These are phyloP conservation scores for Sphaerophoria rueppellii DNA, from an alignment of 2,888 invertebrate genomes.

Conservation along the genomic window DNA sequence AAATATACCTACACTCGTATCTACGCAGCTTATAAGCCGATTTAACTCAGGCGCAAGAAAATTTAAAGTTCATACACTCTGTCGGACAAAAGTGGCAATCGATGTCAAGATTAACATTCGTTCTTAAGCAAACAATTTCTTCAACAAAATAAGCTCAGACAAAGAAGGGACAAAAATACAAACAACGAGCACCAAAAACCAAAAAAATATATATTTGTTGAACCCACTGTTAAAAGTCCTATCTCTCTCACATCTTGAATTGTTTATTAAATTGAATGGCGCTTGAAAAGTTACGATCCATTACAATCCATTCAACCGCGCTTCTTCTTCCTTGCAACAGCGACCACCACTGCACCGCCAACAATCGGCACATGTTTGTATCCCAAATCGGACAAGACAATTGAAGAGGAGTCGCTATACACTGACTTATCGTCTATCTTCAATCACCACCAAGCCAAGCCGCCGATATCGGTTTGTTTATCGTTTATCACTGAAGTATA, in stretches of 20 bases:
- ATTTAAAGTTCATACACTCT: too few species aligned
- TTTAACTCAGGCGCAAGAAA: neutral
- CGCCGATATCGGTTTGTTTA: neutral
- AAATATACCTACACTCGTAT: slow-evolving; percentile 5
- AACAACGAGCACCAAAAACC: neutral
- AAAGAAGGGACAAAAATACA: too few species aligned
- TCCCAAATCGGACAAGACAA: slow-evolving; percentile 57
- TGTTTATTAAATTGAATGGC: slow-evolving; percentile 50
- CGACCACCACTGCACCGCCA: slow-evolving; percentile 1
- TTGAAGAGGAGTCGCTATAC: slow-evolving; percentile 42
- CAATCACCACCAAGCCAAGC: slow-evolving; percentile 19
- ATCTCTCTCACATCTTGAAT: slow-evolving; percentile 45
- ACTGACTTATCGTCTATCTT: slow-evolving; percentile 34
- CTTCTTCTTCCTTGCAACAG: slow-evolving; percentile 49
- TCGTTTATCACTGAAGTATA: slow-evolving; percentile 28
- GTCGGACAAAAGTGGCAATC: too few species aligned
- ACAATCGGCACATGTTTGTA: slow-evolving; percentile 26
- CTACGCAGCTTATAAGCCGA: slow-evolving; percentile 46
- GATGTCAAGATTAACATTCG: too few species aligned
- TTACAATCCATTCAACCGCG: slow-evolving; percentile 60
- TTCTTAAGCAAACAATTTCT: too few species aligned
- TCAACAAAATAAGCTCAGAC: too few species aligned
- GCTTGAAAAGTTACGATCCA: slow-evolving; percentile 57
- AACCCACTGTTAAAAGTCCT: slow-evolving; percentile 32
- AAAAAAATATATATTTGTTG: too few species aligned